phyloP scores from a whole-genome alignment of 2,888 invertebrate genomes.

The Diaprepes abbreviatus region DNA sequence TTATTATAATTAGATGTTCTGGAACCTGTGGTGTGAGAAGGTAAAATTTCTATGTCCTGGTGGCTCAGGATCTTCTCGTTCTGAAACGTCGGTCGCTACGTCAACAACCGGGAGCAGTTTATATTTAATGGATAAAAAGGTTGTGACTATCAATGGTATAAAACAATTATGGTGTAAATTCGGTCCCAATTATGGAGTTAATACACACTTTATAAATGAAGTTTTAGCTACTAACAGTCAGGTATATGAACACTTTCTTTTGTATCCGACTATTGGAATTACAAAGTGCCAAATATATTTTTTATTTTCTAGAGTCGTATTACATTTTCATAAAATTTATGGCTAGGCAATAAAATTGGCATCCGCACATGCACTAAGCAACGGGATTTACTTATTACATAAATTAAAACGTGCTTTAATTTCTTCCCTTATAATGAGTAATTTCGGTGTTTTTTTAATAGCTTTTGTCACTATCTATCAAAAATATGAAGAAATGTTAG shows the following conservation, averaged over 20 bases:
- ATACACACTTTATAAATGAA: slow-evolving; percentile 52
- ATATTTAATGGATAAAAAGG: slow-evolving; percentile 65
- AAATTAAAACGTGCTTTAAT: too few species aligned
- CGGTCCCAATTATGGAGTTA: slow-evolving; percentile 58
- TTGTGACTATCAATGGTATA: slow-evolving; percentile 57
- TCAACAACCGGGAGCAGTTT: slow-evolving; percentile 69
- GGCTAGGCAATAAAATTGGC: too few species aligned
- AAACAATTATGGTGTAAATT: slow-evolving; percentile 65
- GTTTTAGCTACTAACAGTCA: slow-evolving; percentile 42
- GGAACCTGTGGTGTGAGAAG: slow-evolving; percentile 74
- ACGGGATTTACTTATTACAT: too few species aligned
- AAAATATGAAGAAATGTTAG: too few species aligned
- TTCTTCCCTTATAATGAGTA: too few species aligned
- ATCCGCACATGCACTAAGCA: too few species aligned
- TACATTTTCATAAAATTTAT: too few species aligned
- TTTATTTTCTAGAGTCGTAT: too few species aligned
- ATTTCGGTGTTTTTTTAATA: too few species aligned
- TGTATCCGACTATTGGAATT: too few species aligned
- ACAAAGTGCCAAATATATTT: too few species aligned
- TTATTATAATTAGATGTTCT: slow-evolving; percentile 68
- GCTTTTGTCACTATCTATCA: too few species aligned
- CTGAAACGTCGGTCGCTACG: slow-evolving; percentile 71
- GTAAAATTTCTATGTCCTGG: slow-evolving; percentile 67
- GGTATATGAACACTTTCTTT: slow-evolving; percentile 42
- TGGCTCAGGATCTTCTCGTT: slow-evolving; percentile 67